Percentiles rank a stretch among this genome's conserved stretches.
Conservation (phyloP, 2,888 invertebrate species). For the Meteorus cinctellus region DNA sequence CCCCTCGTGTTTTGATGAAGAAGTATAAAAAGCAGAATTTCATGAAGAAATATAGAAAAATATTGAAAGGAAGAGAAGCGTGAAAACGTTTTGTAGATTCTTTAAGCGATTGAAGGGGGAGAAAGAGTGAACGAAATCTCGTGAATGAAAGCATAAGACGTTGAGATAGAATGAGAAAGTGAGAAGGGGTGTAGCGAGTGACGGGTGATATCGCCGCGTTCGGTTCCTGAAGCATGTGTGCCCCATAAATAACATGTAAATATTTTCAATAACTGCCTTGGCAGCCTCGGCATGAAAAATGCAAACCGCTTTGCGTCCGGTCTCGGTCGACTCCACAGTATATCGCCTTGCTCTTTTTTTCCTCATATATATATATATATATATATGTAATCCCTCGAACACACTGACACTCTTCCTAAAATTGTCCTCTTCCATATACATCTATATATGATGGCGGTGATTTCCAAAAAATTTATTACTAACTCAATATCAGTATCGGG, state of each 20-base stretch:
- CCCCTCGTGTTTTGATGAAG: conserved; percentile 34
- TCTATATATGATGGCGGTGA: neutral
- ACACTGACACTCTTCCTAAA: conserved; percentile 26
- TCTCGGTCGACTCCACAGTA: conserved; percentile 52
- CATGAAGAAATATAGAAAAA: conserved; percentile 39
- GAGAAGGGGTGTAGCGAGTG: conserved; percentile 36
- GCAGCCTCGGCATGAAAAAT: conserved; percentile 68
- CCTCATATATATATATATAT: conserved; percentile 23
- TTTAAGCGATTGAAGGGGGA: conserved; percentile 46
- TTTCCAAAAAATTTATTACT: conserved; percentile 9
- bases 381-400: conserved; percentile 30
- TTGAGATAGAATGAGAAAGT: conserved; percentile 27
- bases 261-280: conserved; percentile 71
- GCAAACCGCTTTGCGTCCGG: conserved; percentile 68
- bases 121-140: conserved; percentile 41
- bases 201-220: conserved; percentile 59
- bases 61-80: conserved; percentile 33
- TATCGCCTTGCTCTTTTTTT: conserved; percentile 40
- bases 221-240: conserved; percentile 66
- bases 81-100: conserved; percentile 58
- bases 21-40: conserved; percentile 15
- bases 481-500: conserved; percentile 9
- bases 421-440: conserved; percentile 17
- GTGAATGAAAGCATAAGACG: conserved; percentile 40
- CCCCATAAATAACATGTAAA: conserved; percentile 72